Percentiles rank a stretch among this genome's conserved stretches.
These are phyloP conservation scores for Crotalus viridis DNA, from an alignment of 2,113 vertebrate genomes.

Conservation along the genomic window DNA sequence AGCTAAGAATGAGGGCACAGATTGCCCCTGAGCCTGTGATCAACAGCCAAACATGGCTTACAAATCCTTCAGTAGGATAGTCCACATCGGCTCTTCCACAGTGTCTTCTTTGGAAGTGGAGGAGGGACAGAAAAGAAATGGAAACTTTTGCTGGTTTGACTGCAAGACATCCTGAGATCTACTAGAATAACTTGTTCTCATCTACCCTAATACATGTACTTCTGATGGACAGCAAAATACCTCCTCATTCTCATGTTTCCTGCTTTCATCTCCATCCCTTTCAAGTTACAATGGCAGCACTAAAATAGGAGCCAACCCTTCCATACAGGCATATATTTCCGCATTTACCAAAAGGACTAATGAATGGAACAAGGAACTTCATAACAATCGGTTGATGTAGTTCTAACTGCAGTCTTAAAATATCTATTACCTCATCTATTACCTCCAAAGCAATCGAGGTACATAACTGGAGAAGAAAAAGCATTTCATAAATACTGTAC, in stretches of 20 bases:
- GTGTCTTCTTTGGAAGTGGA: not conserved
- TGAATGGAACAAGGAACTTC: not conserved
- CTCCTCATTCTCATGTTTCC: not conserved
- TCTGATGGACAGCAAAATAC: not conserved
- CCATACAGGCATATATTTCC: not conserved
- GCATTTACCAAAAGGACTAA: not conserved
- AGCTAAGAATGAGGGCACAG: not conserved
- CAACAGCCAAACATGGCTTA: not conserved
- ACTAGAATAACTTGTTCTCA: not conserved
- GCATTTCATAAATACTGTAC: not conserved
- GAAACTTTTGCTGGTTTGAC: not conserved
- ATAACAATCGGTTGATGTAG: not conserved
- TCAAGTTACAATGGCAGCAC: not conserved
- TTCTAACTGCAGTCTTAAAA: not conserved
- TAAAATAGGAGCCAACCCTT: not conserved
- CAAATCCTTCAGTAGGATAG: not conserved
- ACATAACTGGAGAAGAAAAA: not conserved
- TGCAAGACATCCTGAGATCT: not conserved
- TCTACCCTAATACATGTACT: not conserved
- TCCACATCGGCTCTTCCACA: not conserved
- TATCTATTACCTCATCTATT: not conserved
- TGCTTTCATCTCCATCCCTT: not conserved
- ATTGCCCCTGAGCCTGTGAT: not conserved
- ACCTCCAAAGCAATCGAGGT: not conserved
- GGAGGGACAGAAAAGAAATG: not conserved